Evolutionary conservation across 1,140 invertebrate genomes (phyloP), one percentile per base, ranked within the genome.

Genomic region (Teleogryllus occipitalis): DNA sequence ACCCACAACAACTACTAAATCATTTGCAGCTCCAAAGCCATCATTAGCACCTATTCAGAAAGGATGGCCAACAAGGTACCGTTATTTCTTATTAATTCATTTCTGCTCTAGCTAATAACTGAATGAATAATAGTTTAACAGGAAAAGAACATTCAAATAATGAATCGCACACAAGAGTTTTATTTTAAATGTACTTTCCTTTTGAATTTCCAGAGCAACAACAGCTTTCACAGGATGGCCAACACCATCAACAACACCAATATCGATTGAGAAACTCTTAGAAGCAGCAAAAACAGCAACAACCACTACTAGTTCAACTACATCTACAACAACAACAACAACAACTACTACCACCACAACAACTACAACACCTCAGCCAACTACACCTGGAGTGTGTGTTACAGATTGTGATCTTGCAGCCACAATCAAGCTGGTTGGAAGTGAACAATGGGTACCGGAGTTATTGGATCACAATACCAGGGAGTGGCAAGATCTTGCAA

Each of bases 161-260:
- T 39, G 27, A 39, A 39, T 39, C 5, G 27, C 5, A 39, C 27
- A 39, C 27, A 39, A 39, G 27, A 39, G 27, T 39, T 65, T 65
- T 65, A 65, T 18, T 65, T 14, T 7, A 65, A 65, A 65, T 65
- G 54, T 65, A 2, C 21, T 75, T 75, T 75, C 27, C 27, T 15
- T 75, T 75, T 75, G 81, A 27, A 82, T 39, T 87, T 85, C 74
- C 83, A 94, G 95, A 85, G 92, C 92, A 75, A 94, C 93, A 18
- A 96, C 95, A 5, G 93, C 95, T 85, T 96, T 96, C 83, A 95
- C 94, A 12, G 95, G 94, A 21, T 96, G 94, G 94, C 94, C 95
- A 14, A 93, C 94, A 8, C 90, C 92, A 7, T 93, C 93, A 1
- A 95, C 94, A 0, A 95, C 93, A 0, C 94, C 94, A 8, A 92